phyloP scores from a whole-genome alignment of 2,797 vertebrate species.

The Mormyrops boulengeri region DNA sequence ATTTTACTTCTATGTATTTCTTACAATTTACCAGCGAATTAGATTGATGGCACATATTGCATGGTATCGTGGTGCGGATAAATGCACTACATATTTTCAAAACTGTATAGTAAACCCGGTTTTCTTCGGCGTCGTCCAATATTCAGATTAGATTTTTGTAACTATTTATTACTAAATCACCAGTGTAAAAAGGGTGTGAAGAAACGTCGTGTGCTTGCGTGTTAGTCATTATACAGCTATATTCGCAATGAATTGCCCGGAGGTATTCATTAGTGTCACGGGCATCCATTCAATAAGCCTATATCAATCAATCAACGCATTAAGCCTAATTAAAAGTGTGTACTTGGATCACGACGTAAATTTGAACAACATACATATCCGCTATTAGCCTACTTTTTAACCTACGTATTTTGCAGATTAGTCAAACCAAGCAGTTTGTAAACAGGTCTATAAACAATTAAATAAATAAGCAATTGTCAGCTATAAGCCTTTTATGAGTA shows the following conservation, averaged over 20 bases:
- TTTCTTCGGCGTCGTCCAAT: background rate
- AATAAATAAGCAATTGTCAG: background rate
- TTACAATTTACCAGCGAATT: background rate
- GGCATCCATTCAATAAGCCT: background rate
- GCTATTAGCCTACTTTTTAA: background rate
- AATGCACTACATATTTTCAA: background rate
- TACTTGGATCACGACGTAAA: background rate
- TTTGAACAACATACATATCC: background rate
- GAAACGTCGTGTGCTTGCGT: background rate
- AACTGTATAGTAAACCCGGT: background rate
- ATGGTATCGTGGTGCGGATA: background rate
- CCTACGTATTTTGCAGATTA: background rate
- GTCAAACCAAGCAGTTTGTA: background rate
- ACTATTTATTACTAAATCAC: background rate
- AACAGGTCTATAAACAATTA: background rate
- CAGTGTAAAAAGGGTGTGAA: too few relatives aligned
- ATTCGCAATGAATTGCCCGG: background rate
- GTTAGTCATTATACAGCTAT: background rate
- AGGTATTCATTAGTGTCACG: background rate
- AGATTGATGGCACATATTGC: background rate
- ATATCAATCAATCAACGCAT: background rate
- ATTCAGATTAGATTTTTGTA: background rate
- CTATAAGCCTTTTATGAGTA: background rate
- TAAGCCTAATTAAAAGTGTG: background rate
- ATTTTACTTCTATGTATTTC: background rate